Evolutionary conservation across 35 echinoderm and acorn worm species (phyloP), one percentile per base, ranked within the genome.

Genomic region (Holothuria glaberrima): DNA sequence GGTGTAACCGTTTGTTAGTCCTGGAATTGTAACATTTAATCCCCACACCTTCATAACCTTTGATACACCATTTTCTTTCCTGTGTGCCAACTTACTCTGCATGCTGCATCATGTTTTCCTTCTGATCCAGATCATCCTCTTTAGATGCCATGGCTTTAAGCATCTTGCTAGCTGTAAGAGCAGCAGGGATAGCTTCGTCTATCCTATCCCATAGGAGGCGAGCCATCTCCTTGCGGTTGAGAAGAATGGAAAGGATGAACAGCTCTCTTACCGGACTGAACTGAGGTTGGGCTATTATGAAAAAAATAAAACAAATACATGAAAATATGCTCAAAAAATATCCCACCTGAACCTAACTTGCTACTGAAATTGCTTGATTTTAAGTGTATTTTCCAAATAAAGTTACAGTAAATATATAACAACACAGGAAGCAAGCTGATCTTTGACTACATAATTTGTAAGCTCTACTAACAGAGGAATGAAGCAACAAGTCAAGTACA

Each of bases 121-220:
- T 88, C 65, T 92, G 81, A 45, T 98, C 96, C 18, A 76, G 19
- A 45, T 94, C 96, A 45, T 90, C 82, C 27, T 92, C 96, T 59
- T 98, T 92, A 7, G 45, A 62, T 4, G 96, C 93, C 93, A 98
- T 88, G n/a, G 80, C 41, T 84, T 94, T 98, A 35, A 94, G 88
- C 14, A 98, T 94, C 88, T 93, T 92, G 41, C 90, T 91, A 14
- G 93, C 93, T 50, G 91, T 89, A 48, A 98, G 88, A 61, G 96
- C 93, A 1, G 90, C 64, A 29, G 90, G 87, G 17, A 98, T 94
- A 33, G 93, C 91, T 46, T 98, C 96, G 59, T 91, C 94, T 3
- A 94, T 83, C 61, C 93, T 93, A 29, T 98, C 93, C 96, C 96
- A 98, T 62, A 98, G 90, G 27, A 94, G 75, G 19, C 88, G 80